These are phyloP conservation scores for Ardeotis arabs DNA, from an alignment of 2,113 vertebrate genomes.

Conservation along the genomic window DNA sequence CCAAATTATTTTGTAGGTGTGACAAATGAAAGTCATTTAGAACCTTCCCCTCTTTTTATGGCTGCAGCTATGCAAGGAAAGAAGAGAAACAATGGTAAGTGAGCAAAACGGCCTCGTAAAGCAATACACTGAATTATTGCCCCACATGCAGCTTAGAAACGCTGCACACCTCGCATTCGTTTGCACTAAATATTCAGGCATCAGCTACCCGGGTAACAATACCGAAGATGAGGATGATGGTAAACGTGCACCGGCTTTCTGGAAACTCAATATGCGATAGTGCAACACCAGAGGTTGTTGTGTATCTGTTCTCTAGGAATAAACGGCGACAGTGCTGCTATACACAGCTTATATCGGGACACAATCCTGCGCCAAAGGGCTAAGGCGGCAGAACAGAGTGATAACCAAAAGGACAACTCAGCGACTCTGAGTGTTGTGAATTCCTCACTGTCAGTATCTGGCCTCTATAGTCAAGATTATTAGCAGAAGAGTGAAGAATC, in stretches of 20 bases:
- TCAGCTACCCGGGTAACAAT: not conserved
- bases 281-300: not conserved
- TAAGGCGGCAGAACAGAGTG: not conserved
- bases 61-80: not conserved
- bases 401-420: not conserved
- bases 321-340: not conserved
- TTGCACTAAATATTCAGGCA: not conserved
- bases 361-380: no score
- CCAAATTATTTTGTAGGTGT: not conserved
- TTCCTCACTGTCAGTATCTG: not conserved
- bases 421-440: not conserved
- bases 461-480: not conserved
- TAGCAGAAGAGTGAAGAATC: not conserved
- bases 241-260: not conserved
- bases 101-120: not conserved
- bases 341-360: fast-evolving
- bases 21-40: not conserved
- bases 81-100: not conserved
- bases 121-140: not conserved
- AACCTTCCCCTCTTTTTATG: not conserved
- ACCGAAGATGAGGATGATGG: not conserved
- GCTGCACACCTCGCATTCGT: fast-evolving
- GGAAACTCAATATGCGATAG: not conserved
- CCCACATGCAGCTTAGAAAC: not conserved
- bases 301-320: not conserved